Evolutionary conservation across 2,888 invertebrate species (phyloP).

Genomic region (Spilarctia lutea): DNA sequence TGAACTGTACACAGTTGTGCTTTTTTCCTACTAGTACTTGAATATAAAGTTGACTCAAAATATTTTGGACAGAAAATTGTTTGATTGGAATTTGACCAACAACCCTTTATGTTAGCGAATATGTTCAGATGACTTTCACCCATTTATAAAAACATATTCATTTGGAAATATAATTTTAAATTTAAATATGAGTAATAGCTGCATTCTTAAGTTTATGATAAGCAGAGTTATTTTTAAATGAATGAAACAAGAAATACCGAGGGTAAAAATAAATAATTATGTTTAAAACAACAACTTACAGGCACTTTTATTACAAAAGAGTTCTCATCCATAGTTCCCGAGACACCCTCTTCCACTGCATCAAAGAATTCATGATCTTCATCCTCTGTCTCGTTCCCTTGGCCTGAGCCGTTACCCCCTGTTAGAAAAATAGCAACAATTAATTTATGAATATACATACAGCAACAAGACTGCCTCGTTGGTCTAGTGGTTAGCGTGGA

Average conservation of each 20-base stretch:
- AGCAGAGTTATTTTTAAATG: background rate
- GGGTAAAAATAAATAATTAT: background rate
- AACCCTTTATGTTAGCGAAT: background rate
- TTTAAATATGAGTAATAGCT: background rate
- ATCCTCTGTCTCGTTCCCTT: slow-evolving; percentile 87
- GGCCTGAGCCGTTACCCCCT: slow-evolving; percentile 83
- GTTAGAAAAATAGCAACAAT: slow-evolving; percentile 27
- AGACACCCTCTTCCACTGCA: slow-evolving; percentile 86
- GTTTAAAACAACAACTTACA: slow-evolving; percentile 62
- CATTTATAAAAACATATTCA: background rate
- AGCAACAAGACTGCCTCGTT: no score
- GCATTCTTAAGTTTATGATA: background rate
- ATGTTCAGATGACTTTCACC: background rate
- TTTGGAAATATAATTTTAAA: background rate
- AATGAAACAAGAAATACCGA: background rate
- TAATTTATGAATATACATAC: background rate
- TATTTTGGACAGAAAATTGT: background rate
- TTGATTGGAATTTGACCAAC: background rate
- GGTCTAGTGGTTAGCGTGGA: no score
- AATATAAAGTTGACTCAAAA: background rate
- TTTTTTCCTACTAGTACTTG: background rate
- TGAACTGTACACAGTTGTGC: background rate
- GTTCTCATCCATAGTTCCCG: slow-evolving; percentile 77
- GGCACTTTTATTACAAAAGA: slow-evolving; percentile 90
- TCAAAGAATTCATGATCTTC: slow-evolving; percentile 93